Conservation (phyloP, 92 coral and sea anemone species). For the Desmophyllum pertusum region DNA sequence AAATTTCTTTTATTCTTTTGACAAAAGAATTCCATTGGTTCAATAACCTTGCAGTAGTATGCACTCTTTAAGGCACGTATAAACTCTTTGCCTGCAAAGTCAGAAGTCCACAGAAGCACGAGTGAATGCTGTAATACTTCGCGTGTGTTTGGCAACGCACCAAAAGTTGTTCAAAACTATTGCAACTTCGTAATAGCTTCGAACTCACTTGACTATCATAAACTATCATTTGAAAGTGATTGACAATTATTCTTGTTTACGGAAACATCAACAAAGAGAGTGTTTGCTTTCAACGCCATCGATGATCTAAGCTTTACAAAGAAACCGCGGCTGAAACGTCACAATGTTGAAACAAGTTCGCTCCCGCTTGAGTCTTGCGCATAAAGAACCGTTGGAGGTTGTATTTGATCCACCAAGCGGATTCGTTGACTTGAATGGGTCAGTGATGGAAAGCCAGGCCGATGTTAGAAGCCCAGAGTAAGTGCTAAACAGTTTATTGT, state of each 20-base stretch:
- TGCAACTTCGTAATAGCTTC: not conserved
- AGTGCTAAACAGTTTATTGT: not conserved
- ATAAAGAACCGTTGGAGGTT: constrained; percentile 21
- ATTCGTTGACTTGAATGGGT: constrained; percentile 12
- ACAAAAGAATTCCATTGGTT: constrained; percentile 43
- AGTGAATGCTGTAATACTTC: not conserved
- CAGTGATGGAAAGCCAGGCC: not conserved
- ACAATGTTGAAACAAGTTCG: constrained; percentile 48
- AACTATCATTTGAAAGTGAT: constrained; percentile 7
- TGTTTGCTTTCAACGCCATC: constrained; percentile 29
- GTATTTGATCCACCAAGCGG: constrained; percentile 32
- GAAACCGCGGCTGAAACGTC: constrained; percentile 4
- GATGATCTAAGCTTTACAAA: constrained; percentile 11
- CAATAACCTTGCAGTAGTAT: not conserved
- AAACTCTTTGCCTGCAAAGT: not conserved
- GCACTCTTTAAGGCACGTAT: constrained; percentile 24
- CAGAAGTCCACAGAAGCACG: not conserved
- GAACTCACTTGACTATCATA: not conserved
- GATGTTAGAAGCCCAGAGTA: constrained; percentile 5
- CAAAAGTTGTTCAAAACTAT: not conserved
- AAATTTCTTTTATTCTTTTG: not conserved
- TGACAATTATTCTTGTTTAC: constrained; percentile 21
- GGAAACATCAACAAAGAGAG: constrained; percentile 21
- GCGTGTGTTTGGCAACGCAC: not conserved
- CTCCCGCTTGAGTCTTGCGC: constrained; percentile 31